Evolutionary conservation across 2,888 invertebrate genomes (phyloP).

Genomic region (Lissonota sp.): DNA sequence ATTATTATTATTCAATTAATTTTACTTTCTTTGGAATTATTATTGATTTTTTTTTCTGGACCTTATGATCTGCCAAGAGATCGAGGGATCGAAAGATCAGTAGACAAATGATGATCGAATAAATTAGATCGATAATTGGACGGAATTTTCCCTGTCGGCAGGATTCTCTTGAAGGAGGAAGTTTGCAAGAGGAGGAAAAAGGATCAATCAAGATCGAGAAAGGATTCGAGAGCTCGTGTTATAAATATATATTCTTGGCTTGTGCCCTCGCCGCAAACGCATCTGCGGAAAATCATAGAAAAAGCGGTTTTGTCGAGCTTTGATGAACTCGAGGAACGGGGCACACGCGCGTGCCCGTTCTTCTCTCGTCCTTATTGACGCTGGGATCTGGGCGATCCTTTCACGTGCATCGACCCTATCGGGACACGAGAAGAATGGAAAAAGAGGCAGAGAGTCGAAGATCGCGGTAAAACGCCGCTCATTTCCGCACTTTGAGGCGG

Average conservation of each 20-base stretch:
- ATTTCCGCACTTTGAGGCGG: no score
- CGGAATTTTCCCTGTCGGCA: no score
- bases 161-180: neutral
- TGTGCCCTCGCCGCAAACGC: constrained; percentile 6
- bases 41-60: no score
- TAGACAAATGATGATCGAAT: neutral
- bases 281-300: constrained; percentile 64
- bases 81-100: no score
- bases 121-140: constrained; percentile 11
- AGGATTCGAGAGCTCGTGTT: constrained; percentile 37
- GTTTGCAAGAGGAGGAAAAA: constrained; percentile 10
- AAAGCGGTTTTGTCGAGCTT: constrained; percentile 57
- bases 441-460: no score
- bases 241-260: constrained; percentile 9
- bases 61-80: no score
- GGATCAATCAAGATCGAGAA: constrained; percentile 47
- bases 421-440: neutral
- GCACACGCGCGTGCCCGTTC: constrained; percentile 66
- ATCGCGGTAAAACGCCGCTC: no score
- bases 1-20: no score
- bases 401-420: constrained; percentile 24
- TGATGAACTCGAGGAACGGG: constrained; percentile 58
- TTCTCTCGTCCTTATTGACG: constrained; percentile 25
- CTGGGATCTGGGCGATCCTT: constrained; percentile 21
- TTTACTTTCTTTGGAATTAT: no score